Conservation (phyloP, 2,888 invertebrate genomes). For the Agrypnus murinus region DNA sequence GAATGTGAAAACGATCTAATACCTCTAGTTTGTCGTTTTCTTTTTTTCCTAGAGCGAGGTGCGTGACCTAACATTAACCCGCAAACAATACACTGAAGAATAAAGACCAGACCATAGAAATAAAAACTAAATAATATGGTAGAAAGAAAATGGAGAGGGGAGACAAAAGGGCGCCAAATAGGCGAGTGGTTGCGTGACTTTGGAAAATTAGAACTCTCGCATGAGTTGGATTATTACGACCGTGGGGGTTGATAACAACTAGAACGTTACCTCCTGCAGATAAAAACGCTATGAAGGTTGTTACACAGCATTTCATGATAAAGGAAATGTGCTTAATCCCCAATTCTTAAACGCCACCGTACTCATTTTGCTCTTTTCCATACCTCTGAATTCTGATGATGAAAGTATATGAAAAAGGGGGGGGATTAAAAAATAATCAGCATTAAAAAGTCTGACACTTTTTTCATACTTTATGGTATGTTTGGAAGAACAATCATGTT, state of each 20-base stretch:
- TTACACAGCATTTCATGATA: conserved; percentile 47
- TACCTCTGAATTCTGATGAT: conserved; percentile 28
- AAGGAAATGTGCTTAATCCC: conserved; percentile 44
- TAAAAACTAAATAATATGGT: conserved; percentile 53
- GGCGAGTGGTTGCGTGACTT: conserved; percentile 60
- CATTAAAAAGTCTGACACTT: conserved; percentile 27
- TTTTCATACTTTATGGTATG: conserved; percentile 22
- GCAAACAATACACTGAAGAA: conserved; percentile 48
- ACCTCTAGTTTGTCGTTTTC: conserved; percentile 46
- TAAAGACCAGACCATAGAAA: conserved; percentile 48
- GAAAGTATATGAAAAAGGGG: conserved; percentile 12
- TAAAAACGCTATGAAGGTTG: conserved; percentile 53
- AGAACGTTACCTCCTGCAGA: conserved; percentile 54
- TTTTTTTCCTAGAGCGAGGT: conserved; percentile 40
- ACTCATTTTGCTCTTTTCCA: conserved; percentile 27
- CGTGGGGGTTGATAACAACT: conserved; percentile 53
- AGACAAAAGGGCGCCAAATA: conserved; percentile 60
- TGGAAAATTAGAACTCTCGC: conserved; percentile 61
- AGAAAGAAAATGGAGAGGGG: conserved; percentile 54
- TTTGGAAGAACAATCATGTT: conserved; percentile 16
- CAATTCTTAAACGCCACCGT: conserved; percentile 32
- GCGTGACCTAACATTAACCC: conserved; percentile 47
- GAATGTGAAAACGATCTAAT: conserved; percentile 53
- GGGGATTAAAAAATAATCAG: conserved; percentile 38
- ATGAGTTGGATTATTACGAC: conserved; percentile 60